Evolutionary conservation across 1,140 invertebrate genomes (phyloP).

Genomic region (Eulimnadia texana): DNA sequence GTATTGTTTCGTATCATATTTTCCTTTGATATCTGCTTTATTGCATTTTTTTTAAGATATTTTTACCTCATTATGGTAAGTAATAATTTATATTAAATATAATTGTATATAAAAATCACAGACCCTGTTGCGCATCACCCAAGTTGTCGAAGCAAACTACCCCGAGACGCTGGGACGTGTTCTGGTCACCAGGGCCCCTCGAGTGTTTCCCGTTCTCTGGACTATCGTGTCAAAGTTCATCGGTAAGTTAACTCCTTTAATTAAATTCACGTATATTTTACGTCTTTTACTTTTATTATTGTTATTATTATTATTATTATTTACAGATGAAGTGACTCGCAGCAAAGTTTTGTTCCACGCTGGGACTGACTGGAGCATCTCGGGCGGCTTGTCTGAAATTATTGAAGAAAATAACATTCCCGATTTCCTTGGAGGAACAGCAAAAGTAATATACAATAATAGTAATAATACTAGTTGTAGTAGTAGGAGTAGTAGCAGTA

Average conservation of each 20-base stretch:
- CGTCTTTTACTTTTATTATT: too few species aligned
- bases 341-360: slow-evolving; percentile 89
- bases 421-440: slow-evolving; percentile 78
- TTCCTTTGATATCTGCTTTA: too few species aligned
- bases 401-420: slow-evolving; percentile 74
- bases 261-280: neutral
- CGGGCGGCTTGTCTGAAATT: slow-evolving; percentile 68
- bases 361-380: slow-evolving; percentile 62
- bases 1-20: too few species aligned
- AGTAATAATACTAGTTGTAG: too few species aligned
- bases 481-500: too few species aligned
- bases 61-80: too few species aligned
- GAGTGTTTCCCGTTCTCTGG: slow-evolving; percentile 94
- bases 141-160: slow-evolving; percentile 89
- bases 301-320: too few species aligned
- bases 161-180: slow-evolving; percentile 88
- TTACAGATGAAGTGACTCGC: slow-evolving; percentile 89
- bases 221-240: slow-evolving; percentile 93
- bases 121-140: slow-evolving; percentile 79
- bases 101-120: too few species aligned
- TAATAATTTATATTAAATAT: too few species aligned
- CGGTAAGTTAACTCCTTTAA: slow-evolving; percentile 32
- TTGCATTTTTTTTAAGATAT: too few species aligned
- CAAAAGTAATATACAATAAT: slow-evolving; percentile 60
- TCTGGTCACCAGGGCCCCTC: slow-evolving; percentile 69